Evolutionary conservation across 1,140 invertebrate species (phyloP).

Genomic region (Acromyrmex echinatior): DNA sequence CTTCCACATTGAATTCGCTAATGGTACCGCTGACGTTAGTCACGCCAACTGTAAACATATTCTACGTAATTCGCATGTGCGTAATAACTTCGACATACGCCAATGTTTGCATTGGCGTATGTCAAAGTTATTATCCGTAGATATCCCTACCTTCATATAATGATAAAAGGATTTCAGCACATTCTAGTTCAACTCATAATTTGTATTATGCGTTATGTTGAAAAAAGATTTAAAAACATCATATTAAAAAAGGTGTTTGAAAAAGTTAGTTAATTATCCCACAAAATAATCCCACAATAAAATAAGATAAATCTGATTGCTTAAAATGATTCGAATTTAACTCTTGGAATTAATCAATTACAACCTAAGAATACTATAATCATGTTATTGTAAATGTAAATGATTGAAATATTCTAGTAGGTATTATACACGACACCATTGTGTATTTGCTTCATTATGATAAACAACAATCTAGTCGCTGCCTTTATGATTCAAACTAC

Average conservation of each 20-base stretch:
- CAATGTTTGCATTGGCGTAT: neutral
- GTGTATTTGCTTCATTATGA: neutral
- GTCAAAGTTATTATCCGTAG: too few relatives aligned
- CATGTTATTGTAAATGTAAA: neutral
- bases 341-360: neutral
- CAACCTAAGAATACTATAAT: neutral
- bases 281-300: neutral
- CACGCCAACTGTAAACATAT: constrained; percentile 48
- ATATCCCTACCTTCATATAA: too few relatives aligned
- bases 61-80: constrained; percentile 43
- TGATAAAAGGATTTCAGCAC: too few relatives aligned
- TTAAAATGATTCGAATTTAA: neutral
- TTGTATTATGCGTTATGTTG: neutral
- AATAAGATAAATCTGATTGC: neutral
- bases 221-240: neutral
- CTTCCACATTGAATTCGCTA: constrained; percentile 41
- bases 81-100: neutral
- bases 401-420: neutral
- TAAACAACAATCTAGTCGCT: constrained; percentile 14
- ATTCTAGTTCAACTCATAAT: neutral
- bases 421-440: neutral
- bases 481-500: constrained; percentile 27
- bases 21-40: constrained; percentile 46
- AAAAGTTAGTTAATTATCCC: constrained; percentile 1
- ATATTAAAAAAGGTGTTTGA: neutral